Conservation (phyloP, 2,888 invertebrate species). For the Automeris io region DNA sequence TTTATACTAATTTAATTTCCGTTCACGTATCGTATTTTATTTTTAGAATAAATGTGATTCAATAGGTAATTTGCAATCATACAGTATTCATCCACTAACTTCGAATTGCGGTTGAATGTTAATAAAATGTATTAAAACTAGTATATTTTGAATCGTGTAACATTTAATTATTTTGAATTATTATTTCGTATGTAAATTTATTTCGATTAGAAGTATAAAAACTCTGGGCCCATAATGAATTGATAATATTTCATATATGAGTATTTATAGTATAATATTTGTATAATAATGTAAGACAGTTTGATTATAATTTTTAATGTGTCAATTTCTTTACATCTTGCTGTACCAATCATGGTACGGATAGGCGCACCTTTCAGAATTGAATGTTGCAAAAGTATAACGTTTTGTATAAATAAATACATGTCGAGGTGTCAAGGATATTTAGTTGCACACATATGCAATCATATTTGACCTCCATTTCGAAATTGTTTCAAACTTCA, state of each 20-base stretch:
- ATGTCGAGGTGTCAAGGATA: slow-evolving; percentile 1
- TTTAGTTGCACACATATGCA: neutral
- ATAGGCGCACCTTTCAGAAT: neutral
- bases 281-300: too few species aligned
- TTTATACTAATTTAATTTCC: slow-evolving; percentile 48
- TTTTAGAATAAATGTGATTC: slow-evolving; percentile 33
- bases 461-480: slow-evolving; percentile 3
- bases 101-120: neutral
- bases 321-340: too few species aligned
- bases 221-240: too few species aligned
- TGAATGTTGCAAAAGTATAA: neutral
- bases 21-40: slow-evolving; percentile 43
- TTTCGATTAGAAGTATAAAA: too few species aligned
- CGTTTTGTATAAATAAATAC: neutral
- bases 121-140: neutral
- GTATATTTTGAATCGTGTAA: too few species aligned
- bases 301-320: too few species aligned
- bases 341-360: too few species aligned
- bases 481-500: slow-evolving; percentile 1
- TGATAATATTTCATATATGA: too few species aligned
- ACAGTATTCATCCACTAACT: slow-evolving; percentile 4
- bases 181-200: too few species aligned
- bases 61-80: slow-evolving; percentile 15
- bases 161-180: too few species aligned
- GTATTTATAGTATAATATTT: too few species aligned